Conservation (phyloP, 1,140 invertebrate species). For the Megalopta genalis region DNA sequence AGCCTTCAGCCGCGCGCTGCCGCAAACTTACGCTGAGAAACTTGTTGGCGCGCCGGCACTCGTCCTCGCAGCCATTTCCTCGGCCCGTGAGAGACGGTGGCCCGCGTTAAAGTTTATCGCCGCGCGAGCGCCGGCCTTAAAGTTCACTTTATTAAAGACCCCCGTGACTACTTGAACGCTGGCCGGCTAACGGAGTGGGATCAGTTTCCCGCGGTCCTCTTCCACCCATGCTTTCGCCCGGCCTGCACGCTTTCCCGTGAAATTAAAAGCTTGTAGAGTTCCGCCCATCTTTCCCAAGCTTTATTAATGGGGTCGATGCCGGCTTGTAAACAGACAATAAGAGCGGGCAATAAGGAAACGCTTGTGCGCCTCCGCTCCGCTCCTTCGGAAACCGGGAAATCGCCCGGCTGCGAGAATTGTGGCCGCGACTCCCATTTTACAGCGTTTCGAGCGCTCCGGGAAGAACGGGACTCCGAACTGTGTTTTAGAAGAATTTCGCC, state of each 20-base stretch:
- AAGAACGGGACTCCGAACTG: too few relatives aligned
- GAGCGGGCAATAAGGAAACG: constrained; percentile 17
- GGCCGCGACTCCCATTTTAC: neutral
- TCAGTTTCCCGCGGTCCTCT: constrained; percentile 45
- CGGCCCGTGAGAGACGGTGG: constrained; percentile 57
- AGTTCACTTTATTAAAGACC: constrained; percentile 76
- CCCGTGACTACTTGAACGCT: constrained; percentile 62
- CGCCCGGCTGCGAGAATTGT: neutral
- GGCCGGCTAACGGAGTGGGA: neutral
- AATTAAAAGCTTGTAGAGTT: constrained; percentile 69
- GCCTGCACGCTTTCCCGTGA: constrained; percentile 59
- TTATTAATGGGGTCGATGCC: constrained; percentile 60
- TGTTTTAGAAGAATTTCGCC: too few relatives aligned
- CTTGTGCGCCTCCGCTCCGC: neutral
- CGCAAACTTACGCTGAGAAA: constrained; percentile 68
- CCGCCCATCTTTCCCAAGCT: constrained; percentile 54
- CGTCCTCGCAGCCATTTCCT: constrained; percentile 39
- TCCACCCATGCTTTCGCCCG: neutral
- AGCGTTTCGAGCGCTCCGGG: too few relatives aligned
- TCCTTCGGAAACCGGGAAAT: neutral
- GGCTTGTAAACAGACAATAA: constrained; percentile 46
- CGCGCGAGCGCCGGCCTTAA: constrained; percentile 70
- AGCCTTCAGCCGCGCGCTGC: constrained; percentile 44
- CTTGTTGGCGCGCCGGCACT: constrained; percentile 62
- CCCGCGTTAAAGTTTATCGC: constrained; percentile 73